These are phyloP conservation scores for Tiliacea citrago DNA, from an alignment of 2,888 invertebrate species.

Conservation along the genomic window DNA sequence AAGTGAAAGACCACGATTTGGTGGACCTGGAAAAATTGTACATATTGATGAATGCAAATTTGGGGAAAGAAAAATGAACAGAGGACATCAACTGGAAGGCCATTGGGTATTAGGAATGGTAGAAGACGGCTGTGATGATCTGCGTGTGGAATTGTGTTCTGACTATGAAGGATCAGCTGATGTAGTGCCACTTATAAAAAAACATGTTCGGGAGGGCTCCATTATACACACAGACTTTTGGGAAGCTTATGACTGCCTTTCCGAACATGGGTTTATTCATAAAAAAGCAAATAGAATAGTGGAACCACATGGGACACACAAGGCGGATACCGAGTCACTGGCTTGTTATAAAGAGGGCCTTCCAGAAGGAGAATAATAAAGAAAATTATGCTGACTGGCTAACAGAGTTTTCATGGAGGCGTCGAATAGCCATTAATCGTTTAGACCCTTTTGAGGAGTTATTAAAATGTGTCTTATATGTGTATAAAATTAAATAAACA, in stretches of 20 bases:
- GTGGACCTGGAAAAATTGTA: slow-evolving; percentile 7
- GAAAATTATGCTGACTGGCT: slow-evolving; percentile 1
- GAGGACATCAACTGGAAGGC: background rate
- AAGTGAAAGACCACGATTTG: slow-evolving; percentile 2
- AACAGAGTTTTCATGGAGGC: slow-evolving; percentile 1
- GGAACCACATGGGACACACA: background rate
- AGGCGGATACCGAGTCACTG: background rate
- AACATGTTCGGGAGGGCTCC: slow-evolving; percentile 8
- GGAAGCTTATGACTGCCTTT: slow-evolving; percentile 5
- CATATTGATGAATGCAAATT: slow-evolving; percentile 17
- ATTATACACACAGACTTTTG: slow-evolving; percentile 1
- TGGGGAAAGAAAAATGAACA: slow-evolving; percentile 7
- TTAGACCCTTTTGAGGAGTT: slow-evolving; percentile 9
- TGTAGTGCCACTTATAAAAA: background rate
- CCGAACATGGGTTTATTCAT: slow-evolving; percentile 4
- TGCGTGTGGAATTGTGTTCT: slow-evolving; percentile 2
- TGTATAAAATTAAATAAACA: background rate
- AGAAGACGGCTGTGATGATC: background rate
- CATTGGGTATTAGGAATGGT: slow-evolving; percentile 4
- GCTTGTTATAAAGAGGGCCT: background rate
- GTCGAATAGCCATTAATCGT: background rate
- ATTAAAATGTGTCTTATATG: background rate
- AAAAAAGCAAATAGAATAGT: slow-evolving; percentile 4
- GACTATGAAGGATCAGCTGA: background rate
- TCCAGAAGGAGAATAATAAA: background rate